Evolutionary conservation across 1,140 invertebrate species (phyloP), one percentile per base, ranked within the genome.

Genomic region (Eubasilissa regina): DNA sequence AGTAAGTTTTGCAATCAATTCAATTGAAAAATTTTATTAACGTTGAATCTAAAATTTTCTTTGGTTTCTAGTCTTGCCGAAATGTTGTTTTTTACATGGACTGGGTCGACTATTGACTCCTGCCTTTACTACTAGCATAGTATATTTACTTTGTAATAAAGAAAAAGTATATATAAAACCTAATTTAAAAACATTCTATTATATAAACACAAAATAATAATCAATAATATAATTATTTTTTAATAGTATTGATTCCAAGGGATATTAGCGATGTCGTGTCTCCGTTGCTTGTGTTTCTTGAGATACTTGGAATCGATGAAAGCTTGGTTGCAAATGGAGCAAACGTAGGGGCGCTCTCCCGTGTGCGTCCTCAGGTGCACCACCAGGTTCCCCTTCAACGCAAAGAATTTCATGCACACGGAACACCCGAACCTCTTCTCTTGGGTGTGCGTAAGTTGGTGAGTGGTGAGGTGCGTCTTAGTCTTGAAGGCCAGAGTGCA

Each of bases 281-380:
- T 87, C 78, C 87, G 87, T 79, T 87, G 81, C 76, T 89, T 89
- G 72, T 89, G 89, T 48, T 89, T 89, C 62, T 89, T 89, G 51
- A 89, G 84, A 84, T 89, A 89, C 83, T 89, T 89, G 0, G 89
- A 89, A 77, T 89, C 89, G 78, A 89, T 89, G 66, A 88, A 89
- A 0, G 88, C 87, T 79, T 92, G 90, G 7, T 89, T 89, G 85
- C 93, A 94, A n/a, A 92, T 85, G 47, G 89, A 87, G 83, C 93
- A 94, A 12, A 90, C 87, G 85, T 92, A 93, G 0, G 93, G 92
- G 7, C 91, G 80, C 84, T 93, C 92, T 0, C 92, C 90, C 0
- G 90, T 91, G 74, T 92, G 90, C 0, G 89, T 89, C 17, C 89
- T 73, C 75, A 90, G 83, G 84, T 90, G 89, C 0, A 89, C 87